Evolutionary conservation across 2,113 vertebrate species (phyloP), one percentile per base, ranked within the genome.

Genomic region (Charadrius vociferus): DNA sequence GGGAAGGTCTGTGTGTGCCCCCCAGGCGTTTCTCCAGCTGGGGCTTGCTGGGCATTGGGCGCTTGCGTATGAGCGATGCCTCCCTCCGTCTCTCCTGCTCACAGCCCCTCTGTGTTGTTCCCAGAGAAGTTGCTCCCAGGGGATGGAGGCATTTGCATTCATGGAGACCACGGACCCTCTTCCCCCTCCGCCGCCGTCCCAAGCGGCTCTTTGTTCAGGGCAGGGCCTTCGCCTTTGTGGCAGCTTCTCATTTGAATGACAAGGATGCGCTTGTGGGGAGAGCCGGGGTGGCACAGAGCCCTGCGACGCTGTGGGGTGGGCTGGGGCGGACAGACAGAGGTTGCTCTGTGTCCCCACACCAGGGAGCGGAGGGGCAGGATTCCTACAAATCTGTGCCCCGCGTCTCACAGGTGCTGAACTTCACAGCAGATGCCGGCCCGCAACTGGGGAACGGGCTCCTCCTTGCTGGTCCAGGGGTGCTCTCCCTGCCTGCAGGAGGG

Each of bases 121-220:
- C 71, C 86, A 29, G 74, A 86, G 71, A 43, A 74, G 73, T 71
- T 90, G 80, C 86, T 95, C 89, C 77, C 78, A 47, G 84, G 86
- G 73, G 37, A 70, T 63, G 68, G 43, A 93, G 52, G 78, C 81
- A 92, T 97, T 97, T 97, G 93, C 80, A 96, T 97, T 97, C 87
- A 70, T 71, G 24, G 85, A 88, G 91, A 87, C 89, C 53, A 4
- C 2, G 3, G 86, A 70, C 77, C 70, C 32, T 1, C 6, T 5
- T 61, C 78, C 85, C 62, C 61, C 85, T 88, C 70, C 5, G 72
- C 56, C 14, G 10, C 14, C 5, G 1, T 66, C 70, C 90, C 81
- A 78, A 84, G 79, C 14, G 27, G 70, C 79, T 79, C 83, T 94
- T 96, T 84, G 84, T 93, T 91, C 77, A 5, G 94, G 93, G 61